Conservation (phyloP, 2,888 invertebrate species). For the Hypena proboscidalis region DNA sequence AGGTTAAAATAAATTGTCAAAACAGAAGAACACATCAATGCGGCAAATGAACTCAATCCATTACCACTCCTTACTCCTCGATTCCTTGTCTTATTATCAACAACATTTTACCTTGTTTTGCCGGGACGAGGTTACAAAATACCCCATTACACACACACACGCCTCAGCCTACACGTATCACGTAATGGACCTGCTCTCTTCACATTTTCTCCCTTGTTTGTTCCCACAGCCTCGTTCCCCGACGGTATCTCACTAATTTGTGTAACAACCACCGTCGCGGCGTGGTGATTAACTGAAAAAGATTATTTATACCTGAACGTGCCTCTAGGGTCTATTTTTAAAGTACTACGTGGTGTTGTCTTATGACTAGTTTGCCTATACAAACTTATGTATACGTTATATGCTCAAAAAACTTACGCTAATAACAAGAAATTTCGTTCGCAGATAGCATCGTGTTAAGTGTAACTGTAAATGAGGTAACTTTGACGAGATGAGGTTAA, state of each 20-base stretch:
- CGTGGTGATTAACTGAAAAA: conserved; percentile 36
- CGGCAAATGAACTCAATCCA: too few relatives aligned
- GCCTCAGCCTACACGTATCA: conserved; percentile 19
- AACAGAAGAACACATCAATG: too few relatives aligned
- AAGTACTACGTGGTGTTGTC: too few relatives aligned
- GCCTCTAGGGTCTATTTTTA: conserved; percentile 25
- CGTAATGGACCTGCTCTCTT: conserved; percentile 23
- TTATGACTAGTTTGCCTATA: conserved; percentile 37
- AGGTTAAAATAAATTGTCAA: too few relatives aligned
- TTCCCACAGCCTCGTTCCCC: conserved; percentile 25
- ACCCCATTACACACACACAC: conserved; percentile 11
- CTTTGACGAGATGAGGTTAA: conserved; percentile 28
- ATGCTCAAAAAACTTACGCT: conserved; percentile 15
- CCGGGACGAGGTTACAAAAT: conserved; percentile 4
- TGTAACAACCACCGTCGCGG: conserved; percentile 33
- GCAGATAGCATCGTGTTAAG: too few relatives aligned
- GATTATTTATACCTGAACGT: conserved; percentile 33
- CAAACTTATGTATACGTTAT: conserved; percentile 20
- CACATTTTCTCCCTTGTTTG: conserved; percentile 35
- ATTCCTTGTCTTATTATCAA: too few relatives aligned
- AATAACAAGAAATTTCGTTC: conserved; percentile 28
- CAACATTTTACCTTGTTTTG: too few relatives aligned
- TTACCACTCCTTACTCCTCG: too few relatives aligned
- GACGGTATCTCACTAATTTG: conserved; percentile 40
- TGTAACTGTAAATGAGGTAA: conserved; percentile 32